Evolutionary conservation across 2,113 vertebrate genomes (phyloP).

Genomic region (Promerops cafer): DNA sequence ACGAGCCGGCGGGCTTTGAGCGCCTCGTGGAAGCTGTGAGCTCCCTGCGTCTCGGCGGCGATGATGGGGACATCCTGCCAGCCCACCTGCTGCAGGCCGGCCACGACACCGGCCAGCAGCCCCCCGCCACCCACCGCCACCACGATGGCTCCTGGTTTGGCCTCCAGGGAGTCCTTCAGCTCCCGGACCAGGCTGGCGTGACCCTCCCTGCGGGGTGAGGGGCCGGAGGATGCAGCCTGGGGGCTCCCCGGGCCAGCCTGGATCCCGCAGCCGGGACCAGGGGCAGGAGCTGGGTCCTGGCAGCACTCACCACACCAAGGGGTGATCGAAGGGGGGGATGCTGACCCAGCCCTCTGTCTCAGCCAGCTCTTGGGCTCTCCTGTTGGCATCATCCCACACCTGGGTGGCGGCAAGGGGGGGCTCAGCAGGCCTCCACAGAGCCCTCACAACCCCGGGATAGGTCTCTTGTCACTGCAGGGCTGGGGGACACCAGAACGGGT

Average conservation of each 20-base stretch:
- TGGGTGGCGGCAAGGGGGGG: background rate
- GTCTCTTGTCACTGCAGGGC: fast-evolving
- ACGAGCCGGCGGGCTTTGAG: conserved; percentile 76
- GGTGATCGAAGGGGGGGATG: conserved; percentile 86
- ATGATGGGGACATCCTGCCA: conserved; percentile 86
- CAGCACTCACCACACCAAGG: conserved; percentile 85
- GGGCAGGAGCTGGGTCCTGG: background rate
- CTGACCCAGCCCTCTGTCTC: conserved; percentile 74
- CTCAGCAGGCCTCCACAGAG: background rate
- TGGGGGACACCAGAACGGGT: background rate
- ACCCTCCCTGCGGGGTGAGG: conserved; percentile 76
- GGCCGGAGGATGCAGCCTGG: fast-evolving
- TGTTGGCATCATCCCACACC: conserved; percentile 87
- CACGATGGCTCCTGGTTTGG: conserved; percentile 79
- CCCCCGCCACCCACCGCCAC: conserved; percentile 88
- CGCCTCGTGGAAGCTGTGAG: conserved; percentile 82
- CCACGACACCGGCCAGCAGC: conserved; percentile 81
- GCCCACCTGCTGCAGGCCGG: conserved; percentile 77
- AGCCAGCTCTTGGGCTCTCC: conserved; percentile 75
- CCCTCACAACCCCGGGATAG: fast-evolving
- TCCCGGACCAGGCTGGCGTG: conserved; percentile 82
- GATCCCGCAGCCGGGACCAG: fast-evolving
- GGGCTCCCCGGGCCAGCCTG: background rate
- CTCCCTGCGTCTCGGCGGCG: conserved; percentile 85
- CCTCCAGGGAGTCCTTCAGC: conserved; percentile 72